Evolutionary conservation across 1,140 invertebrate genomes (phyloP).

Genomic region (Polypedilum vanderplanki): DNA sequence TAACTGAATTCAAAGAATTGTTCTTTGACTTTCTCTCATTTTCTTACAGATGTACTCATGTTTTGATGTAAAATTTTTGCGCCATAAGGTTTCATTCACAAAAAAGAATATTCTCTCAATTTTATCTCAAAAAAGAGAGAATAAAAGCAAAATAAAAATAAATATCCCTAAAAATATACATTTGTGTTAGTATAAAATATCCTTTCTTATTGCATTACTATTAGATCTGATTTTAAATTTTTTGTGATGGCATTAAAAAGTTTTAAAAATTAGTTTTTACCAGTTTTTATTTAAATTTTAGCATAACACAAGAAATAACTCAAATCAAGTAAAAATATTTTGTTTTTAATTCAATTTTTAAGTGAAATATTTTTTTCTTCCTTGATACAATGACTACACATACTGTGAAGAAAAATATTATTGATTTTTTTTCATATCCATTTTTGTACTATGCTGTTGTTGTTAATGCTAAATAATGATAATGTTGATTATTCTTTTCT

Average conservation of each 20-base stretch:
- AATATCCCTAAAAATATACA: neutral
- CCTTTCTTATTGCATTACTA: neutral
- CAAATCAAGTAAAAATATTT: neutral
- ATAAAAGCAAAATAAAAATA: neutral
- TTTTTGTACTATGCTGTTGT: neutral
- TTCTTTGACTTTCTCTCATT: too few relatives aligned
- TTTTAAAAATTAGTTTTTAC: neutral
- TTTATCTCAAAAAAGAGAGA: neutral
- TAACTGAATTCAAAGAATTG: too few relatives aligned
- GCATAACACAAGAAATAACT: neutral
- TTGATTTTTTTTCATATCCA: slow-evolving; percentile 22
- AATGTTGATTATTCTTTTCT: too few relatives aligned
- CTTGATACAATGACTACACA: neutral
- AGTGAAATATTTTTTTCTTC: neutral
- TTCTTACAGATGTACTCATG: too few relatives aligned
- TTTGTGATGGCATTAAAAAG: neutral
- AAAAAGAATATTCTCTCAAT: neutral
- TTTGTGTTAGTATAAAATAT: neutral
- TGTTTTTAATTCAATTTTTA: neutral
- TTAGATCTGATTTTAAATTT: neutral
- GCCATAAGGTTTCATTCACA: neutral
- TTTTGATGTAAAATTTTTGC: too few relatives aligned
- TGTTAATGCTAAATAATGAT: too few relatives aligned
- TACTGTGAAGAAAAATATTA: slow-evolving; percentile 3
- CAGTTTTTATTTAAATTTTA: neutral